Percentiles rank a stretch among this genome's conserved stretches.
These are phyloP conservation scores for Podarcis cretensis DNA, from an alignment of 2,113 vertebrate species.

Conservation along the genomic window DNA sequence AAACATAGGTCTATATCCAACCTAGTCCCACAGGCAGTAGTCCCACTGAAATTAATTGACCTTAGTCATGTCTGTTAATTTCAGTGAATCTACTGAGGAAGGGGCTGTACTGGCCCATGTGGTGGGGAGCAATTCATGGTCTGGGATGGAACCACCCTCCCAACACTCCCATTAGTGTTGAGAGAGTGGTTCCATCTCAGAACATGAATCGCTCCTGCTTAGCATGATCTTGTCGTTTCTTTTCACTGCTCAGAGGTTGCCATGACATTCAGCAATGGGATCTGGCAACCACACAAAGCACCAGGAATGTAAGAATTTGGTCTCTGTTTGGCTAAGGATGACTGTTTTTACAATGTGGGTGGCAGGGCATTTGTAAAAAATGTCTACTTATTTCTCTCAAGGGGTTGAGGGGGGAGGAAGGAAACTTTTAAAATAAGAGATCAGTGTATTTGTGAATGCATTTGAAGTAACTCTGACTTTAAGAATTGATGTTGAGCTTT, in stretches of 20 bases:
- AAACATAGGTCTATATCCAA: too few relatives aligned
- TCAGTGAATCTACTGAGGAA: too few relatives aligned
- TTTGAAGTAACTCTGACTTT: neutral
- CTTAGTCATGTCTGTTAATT: too few relatives aligned
- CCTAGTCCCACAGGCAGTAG: too few relatives aligned
- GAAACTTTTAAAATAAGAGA: conserved; percentile 19
- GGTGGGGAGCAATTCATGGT: too few relatives aligned
- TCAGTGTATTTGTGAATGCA: neutral
- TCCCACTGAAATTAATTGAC: too few relatives aligned
- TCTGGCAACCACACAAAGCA: neutral
- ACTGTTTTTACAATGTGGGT: neutral
- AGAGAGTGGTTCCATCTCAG: too few relatives aligned
- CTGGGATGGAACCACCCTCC: too few relatives aligned
- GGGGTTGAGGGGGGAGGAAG: neutral
- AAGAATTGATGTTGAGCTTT: neutral
- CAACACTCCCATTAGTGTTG: too few relatives aligned
- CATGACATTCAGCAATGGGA: too few relatives aligned
- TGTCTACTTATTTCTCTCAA: neutral
- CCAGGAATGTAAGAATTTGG: neutral
- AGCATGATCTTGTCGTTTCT: neutral
- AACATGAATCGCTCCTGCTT: neutral
- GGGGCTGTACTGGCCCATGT: too few relatives aligned
- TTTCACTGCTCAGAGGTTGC: neutral
- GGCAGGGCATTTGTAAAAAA: neutral
- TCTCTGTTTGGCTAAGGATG: neutral